Base-by-base conservation (phyloP, 2,113 vertebrate genomes). In the Hemibagrus wyckioides region DNA sequence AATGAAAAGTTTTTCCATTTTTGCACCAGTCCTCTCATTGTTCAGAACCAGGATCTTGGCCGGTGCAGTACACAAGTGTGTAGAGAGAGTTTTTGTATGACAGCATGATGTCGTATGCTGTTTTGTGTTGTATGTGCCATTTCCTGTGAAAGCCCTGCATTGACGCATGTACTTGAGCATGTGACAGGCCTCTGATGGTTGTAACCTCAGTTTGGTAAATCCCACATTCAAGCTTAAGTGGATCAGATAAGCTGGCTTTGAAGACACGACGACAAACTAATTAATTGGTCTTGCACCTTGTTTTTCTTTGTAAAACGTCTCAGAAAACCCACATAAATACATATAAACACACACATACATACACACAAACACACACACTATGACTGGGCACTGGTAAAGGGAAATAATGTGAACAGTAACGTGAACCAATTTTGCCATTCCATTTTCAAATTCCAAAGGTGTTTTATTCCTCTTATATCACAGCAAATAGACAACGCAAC, bases 1-100 rank as follows among this genome's bases (percentile, higher is more conserved):
- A 28, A 57, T 85, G 63, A 25, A 87, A 73, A 86, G 23, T 80
- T 73, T 65, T 77, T 69, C 23, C 41, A n/a, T 73, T 30, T 61
- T 36, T 41, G 50, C 36, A 23, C 50, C 69, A 33, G 83, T 67
- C 28, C 61, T 41, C 19, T 67, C 52, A 65, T 57, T 69, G 48
- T 71, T 71, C 65, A 82, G 65, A 54, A 73, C 71, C 30, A 28
- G 56, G n/a, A 76, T 39, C 44, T 65, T 54, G 50, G 44, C 61
- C 69, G 30, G 36, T 61, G 39, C 19, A 5, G n/a, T 28, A 73
- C 61, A 44, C 25, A 7, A 28, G 54, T 61, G 28, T 23, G 2
- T 23, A n/a, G 10, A 44, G 61, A 41, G 8, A 5, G 13, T 13
- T 65, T n/a, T 50, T 80, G n/a, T 36, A 10, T 36, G 44, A n/a